Percentiles rank a stretch among this genome's conserved stretches.
Conservation (phyloP, 2,888 invertebrate genomes). For the Tenthredo notha region DNA sequence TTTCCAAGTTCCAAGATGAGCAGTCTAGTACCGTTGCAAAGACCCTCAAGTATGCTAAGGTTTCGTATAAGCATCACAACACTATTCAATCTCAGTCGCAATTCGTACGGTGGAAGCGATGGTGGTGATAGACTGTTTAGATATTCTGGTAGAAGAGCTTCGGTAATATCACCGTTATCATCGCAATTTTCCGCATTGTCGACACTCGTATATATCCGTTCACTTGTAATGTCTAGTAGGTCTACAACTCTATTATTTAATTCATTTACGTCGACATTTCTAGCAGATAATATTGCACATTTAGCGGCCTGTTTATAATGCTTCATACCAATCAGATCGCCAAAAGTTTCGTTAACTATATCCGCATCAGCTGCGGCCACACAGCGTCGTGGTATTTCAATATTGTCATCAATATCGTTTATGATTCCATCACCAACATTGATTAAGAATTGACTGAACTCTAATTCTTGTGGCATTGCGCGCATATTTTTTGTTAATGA, state of each 20-base stretch:
- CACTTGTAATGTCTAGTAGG: constrained; percentile 55
- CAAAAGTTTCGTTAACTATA: constrained; percentile 57
- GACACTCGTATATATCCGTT: constrained; percentile 55
- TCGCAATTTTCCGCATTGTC: constrained; percentile 47
- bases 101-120: constrained; percentile 50
- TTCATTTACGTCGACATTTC: constrained; percentile 42
- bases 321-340: constrained; percentile 18
- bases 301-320: constrained; percentile 25
- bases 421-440: constrained; percentile 38
- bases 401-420: constrained; percentile 51
- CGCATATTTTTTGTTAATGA: constrained; percentile 52
- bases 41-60: constrained; percentile 57
- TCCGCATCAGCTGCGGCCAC: constrained; percentile 50
- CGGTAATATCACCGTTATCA: constrained; percentile 51
- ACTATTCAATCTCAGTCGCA: constrained; percentile 54
- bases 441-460: constrained; percentile 43
- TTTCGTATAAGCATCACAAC: constrained; percentile 60
- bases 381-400: constrained; percentile 56
- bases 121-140: constrained; percentile 53
- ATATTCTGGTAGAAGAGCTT: constrained; percentile 53
- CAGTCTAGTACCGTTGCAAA: constrained; percentile 62
- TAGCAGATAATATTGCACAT: constrained; percentile 48
- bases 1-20: constrained; percentile 56
- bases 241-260: constrained; percentile 55
- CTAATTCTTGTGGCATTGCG: constrained; percentile 28